Percentiles rank a stretch among this genome's conserved stretches.
These are phyloP conservation scores for Argyresthia albistria DNA, from an alignment of 2,888 invertebrate species.

Conservation along the genomic window DNA sequence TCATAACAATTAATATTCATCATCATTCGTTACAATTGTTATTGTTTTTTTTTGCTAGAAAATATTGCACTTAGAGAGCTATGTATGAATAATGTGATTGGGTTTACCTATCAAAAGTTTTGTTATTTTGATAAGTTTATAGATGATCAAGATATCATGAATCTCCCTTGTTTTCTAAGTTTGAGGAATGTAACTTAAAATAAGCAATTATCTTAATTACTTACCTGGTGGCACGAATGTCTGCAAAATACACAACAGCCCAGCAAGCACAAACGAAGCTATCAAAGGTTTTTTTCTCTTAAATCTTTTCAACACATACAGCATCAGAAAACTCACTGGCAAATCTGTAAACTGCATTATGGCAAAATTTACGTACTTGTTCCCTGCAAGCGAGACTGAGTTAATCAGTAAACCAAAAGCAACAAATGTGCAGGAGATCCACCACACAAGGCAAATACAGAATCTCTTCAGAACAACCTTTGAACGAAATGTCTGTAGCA, in stretches of 20 bases:
- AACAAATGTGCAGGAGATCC: conserved; percentile 74
- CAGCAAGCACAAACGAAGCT: conserved; percentile 66
- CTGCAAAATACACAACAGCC: conserved; percentile 70
- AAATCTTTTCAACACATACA: conserved; percentile 44
- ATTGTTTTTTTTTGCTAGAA: too few relatives aligned
- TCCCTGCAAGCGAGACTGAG: conserved; percentile 75
- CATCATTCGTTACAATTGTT: too few relatives aligned
- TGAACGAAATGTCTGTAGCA: conserved; percentile 36
- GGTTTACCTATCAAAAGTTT: too few relatives aligned
- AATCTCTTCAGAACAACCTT: conserved; percentile 37
- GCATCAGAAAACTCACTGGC: conserved; percentile 61
- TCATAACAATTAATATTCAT: too few relatives aligned
- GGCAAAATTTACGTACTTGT: conserved; percentile 79
- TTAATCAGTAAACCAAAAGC: conserved; percentile 79
- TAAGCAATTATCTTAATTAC: conserved; percentile 7
- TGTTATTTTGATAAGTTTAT: too few relatives aligned
- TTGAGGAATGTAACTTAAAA: not conserved
- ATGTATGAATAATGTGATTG: too few relatives aligned
- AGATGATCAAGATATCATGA: too few relatives aligned
- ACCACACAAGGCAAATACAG: conserved; percentile 28
- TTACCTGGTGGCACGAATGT: conserved; percentile 72
- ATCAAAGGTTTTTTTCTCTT: conserved; percentile 66
- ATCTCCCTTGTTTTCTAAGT: too few relatives aligned
- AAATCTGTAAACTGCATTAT: conserved; percentile 61
- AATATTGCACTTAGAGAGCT: too few relatives aligned